Evolutionary conservation across 2,888 invertebrate genomes (phyloP).

Genomic region (Chrysotoxum bicinctum): DNA sequence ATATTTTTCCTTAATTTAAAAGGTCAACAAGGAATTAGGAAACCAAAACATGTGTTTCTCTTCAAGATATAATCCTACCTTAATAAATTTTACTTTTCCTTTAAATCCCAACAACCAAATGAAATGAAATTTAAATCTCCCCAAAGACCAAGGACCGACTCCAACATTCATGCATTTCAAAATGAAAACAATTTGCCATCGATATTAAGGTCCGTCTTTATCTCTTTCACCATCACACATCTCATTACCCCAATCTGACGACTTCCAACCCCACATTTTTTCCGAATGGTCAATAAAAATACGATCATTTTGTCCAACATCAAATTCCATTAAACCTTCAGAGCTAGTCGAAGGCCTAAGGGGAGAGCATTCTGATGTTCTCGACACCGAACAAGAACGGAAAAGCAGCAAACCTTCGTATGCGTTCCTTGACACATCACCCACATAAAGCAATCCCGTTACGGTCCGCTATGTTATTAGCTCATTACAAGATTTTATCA

Average conservation of each 20-base stretch:
- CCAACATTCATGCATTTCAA: not conserved
- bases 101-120: not conserved
- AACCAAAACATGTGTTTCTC: conserved; percentile 25
- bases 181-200: conserved; percentile 68
- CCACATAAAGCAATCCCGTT: conserved; percentile 46
- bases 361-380: not conserved
- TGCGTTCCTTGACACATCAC: conserved; percentile 62
- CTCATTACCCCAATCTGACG: conserved; percentile 64
- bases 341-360: not conserved
- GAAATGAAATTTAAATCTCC: conserved; percentile 5
- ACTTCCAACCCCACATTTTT: conserved; percentile 26
- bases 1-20: not conserved
- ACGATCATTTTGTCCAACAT: conserved; percentile 60
- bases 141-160: not conserved
- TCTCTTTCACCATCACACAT: conserved; percentile 69
- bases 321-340: conserved; percentile 58
- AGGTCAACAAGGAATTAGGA: not conserved
- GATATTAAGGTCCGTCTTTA: conserved; percentile 63
- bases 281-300: conserved; percentile 62
- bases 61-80: not conserved
- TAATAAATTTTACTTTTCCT: conserved; percentile 8
- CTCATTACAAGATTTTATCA: conserved; percentile 73
- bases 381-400: not conserved
- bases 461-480: conserved; percentile 71
- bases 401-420: conserved; percentile 3